Evolutionary conservation across 2,113 vertebrate genomes (phyloP), one percentile per base, ranked within the genome.

Genomic region (Chaetops frenatus): DNA sequence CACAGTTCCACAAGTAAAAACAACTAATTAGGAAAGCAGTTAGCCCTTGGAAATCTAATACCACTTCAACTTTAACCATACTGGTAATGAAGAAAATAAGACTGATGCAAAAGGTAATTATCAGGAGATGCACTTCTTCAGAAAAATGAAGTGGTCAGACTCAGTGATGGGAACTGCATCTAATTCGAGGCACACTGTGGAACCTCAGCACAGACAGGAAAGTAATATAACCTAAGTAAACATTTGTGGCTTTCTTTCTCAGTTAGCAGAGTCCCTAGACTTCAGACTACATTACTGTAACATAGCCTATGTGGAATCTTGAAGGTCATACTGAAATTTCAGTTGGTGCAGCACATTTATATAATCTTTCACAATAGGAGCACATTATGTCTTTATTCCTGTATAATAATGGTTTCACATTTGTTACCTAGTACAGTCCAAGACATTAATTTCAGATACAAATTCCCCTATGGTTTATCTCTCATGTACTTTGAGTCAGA

Each of bases 281-380:
- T 56, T 88, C 60, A 92, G 45, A 58, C 13, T 60, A n/a, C 35
- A 13, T 81, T 78, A 74, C 86, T 81, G 77, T 67, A 86, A 90
- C 7, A 77, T 1, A 80, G 38, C 47, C 81, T 51, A 25, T 31
- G 22, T 7, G 31, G 21, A 95, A 67, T 19, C 67, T 18, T 74
- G 36, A 96, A 95, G 85, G 90, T 88, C 72, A 88, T 31, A 18
- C 56, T 81, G 57, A 70, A 88, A 65, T 71, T 90, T 84, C 90
- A 94, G 20, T 28, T 27, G 21, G 24, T 38, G 31, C 71, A 93
- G 56, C 35, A 50, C 14, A 13, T 65, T 91, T 83, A 80, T 17
- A 74, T 44, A 90, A 57, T 22, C 45, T 56, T 82, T 36, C 66
- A 85, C 24, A 62, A 54, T 1, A 69, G 17, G 47, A 80, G 15